Percentiles rank a stretch among this genome's conserved stretches.
Evolutionary conservation across 2,888 invertebrate genomes (phyloP).

Genomic region (Stomorhina lunata): DNA sequence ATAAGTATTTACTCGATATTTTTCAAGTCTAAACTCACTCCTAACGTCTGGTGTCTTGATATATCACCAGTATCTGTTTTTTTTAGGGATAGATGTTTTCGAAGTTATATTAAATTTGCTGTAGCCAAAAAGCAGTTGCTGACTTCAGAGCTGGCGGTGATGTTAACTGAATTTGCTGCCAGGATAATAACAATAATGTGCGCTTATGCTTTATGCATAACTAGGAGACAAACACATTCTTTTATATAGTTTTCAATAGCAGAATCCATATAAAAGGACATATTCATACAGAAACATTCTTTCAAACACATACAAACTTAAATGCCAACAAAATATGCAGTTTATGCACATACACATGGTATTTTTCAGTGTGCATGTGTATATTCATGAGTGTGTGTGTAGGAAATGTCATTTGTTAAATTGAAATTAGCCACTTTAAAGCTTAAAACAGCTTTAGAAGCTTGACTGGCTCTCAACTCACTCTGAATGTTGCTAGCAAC

Average conservation of each 20-base stretch:
- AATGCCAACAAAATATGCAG: not conserved
- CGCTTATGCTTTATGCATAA: conserved; percentile 60
- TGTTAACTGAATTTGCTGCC: conserved; percentile 29
- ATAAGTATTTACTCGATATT: too few species aligned
- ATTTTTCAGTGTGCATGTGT: too few species aligned
- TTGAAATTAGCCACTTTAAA: conserved; percentile 68
- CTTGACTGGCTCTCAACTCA: conserved; percentile 42
- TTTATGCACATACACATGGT: not conserved
- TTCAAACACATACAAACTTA: not conserved
- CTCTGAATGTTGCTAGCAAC: not conserved
- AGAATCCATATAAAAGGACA: conserved; percentile 32
- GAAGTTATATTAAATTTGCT: conserved; percentile 25
- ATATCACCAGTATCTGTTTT: too few species aligned
- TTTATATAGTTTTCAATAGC: conserved; percentile 50
- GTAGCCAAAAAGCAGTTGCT: not conserved
- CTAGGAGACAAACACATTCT: conserved; percentile 43
- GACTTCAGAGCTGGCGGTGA: conserved; percentile 10
- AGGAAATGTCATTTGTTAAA: conserved; percentile 61
- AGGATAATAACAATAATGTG: conserved; percentile 59
- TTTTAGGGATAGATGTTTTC: conserved; percentile 2
- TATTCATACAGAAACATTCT: not conserved
- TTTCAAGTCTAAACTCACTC: too few species aligned
- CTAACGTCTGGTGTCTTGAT: too few species aligned
- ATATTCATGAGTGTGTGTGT: not conserved
- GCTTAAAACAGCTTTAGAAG: conserved; percentile 63